Base-by-base conservation (phyloP, 2,888 invertebrate genomes). In the Athalia rosae region DNA sequence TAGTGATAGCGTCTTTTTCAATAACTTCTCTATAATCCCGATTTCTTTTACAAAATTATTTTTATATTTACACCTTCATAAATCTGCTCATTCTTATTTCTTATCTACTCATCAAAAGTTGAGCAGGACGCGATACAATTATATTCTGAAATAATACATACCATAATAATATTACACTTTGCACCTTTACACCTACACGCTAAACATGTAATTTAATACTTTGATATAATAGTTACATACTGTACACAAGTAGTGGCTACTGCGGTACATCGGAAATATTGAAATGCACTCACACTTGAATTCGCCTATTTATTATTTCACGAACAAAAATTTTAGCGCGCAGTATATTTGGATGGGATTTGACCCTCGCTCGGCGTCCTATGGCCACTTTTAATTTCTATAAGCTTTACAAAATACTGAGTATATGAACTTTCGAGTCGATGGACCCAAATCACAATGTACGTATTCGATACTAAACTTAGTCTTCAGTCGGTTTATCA, bases 341-440 rank as follows among this genome's bases (percentile, higher is more conserved):
- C 9, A 61, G 9, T 62, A 50, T 58, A 58, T 71, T 71, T 47
- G 71, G 58, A 71, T 50, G 71, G 58, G 58, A 56, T 11, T 6
- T 41, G 50, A 67, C 67, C 13, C 71, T 58, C 13, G 9, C 15
- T 11, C 8, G 61, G 28, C 61, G 50, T 74, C 47, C 61, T 74
- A 74, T 74, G 61, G 74, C 74, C 74, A 62, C 61, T 74, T 48
- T 61, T 74, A 15, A 74, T 74, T 13, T 61, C 62, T 61, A 74
- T 74, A 74, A 74, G 56, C 74, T 74, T 62, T 74, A 74, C 74
- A 74, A 74, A 74, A 74, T 74, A 74, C 74, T 74, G 74, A 61
- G 74, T 74, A 74, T 74, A 74, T 50, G 45, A 74, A 74, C 41
- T 74, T 74, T 74, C 48, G 61, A 15, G 47, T 47, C 43, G 43